Base-by-base conservation (phyloP, 2,888 invertebrate species). In the Monoplex corrugatus region DNA sequence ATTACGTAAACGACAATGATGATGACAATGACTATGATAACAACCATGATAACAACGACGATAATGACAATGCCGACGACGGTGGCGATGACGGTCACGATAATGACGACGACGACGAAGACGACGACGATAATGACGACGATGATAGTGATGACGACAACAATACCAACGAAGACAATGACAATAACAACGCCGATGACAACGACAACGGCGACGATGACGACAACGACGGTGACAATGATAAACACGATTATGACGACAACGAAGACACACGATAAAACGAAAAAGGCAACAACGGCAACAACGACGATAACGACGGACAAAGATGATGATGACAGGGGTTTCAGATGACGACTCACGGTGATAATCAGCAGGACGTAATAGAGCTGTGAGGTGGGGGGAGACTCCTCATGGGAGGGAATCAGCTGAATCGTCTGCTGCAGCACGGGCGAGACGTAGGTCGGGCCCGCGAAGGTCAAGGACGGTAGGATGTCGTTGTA, bases 381-480 rank as follows among this genome's bases (percentile, higher is more conserved):
- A 78, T 94, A 94, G 2, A 40, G 38, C 84, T 90, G 91, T 16
- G 86, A 57, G 40, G 87, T 87, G 44, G 86, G 89, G n/a, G 88
- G 75, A n/a, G 87, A 82, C 68, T 92, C 92, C 63, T 91, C 91
- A 23, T 91, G 86, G 45, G 92, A 91, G 1, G 72, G 57, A 32
- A 89, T 83, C n/a, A 85, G 75, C 19, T 90, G 83, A 38, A 92
- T 92, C 10, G 92, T 93, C 87, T 91, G 92, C 72, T 92, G 92
- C n/a, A 94, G 91, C 32, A 93, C 90, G 38, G 92, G 93, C 35
- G 93, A 91, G 35, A 94, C 72, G 90, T 90, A 90, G 16, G 94
- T 93, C 5, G 94, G 94, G 13, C 94, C 94, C 13, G 93, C 91
- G 85, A 94, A 93, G 68, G 89, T 87, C n/a, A 94, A 87, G 43